phyloP scores from a whole-genome alignment of 23 tunicate species.

The Diplosoma virens region DNA sequence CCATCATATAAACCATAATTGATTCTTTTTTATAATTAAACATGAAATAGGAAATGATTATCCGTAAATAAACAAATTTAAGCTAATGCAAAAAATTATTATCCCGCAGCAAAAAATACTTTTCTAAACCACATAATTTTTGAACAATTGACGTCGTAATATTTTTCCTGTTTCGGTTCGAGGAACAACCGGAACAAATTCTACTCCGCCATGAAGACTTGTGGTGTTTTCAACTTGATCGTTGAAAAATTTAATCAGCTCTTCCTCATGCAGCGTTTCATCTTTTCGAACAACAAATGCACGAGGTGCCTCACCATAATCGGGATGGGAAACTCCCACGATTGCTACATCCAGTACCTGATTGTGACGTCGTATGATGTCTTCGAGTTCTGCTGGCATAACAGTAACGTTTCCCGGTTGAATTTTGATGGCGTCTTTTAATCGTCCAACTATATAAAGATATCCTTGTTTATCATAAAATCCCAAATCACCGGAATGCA shows the following conservation, averaged over 20 bases:
- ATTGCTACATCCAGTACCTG: conserved; percentile 72
- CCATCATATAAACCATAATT: too few relatives aligned
- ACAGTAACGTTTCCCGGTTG: conserved; percentile 34
- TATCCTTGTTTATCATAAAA: conserved; percentile 68
- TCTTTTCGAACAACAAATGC: conserved; percentile 74
- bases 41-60: too few relatives aligned
- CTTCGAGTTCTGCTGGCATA: conserved; percentile 90
- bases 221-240: conserved; percentile 36
- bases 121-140: conserved; percentile 11
- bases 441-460: conserved; percentile 66
- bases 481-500: conserved; percentile 91
- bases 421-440: conserved; percentile 80
- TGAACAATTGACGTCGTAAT: background rate
- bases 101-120: too few relatives aligned
- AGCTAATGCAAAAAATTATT: too few relatives aligned
- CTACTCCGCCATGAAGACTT: conserved; percentile 59
- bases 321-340: conserved; percentile 68
- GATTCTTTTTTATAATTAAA: too few relatives aligned
- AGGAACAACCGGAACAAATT: conserved; percentile 52
- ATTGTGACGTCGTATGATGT: conserved; percentile 53
- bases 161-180: conserved; percentile 63
- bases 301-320: conserved; percentile 86
- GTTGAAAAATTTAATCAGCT: conserved; percentile 51
- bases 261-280: conserved; percentile 35
- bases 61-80: too few relatives aligned